Evolutionary conservation across 2,113 vertebrate genomes (phyloP).

Genomic region (Spilogale gracilis): DNA sequence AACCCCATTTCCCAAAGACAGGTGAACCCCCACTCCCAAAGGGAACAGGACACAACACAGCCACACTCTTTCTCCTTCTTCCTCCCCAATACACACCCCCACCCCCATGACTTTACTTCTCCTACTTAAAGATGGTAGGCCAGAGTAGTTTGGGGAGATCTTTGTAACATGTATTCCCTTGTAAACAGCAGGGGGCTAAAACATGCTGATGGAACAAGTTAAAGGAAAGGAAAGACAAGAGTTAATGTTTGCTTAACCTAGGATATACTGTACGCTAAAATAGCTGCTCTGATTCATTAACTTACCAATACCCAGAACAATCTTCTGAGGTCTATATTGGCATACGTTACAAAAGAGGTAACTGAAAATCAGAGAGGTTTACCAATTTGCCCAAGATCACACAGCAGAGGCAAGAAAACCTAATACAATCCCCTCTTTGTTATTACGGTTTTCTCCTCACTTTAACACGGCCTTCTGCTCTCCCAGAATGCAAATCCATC

Average conservation of each 20-base stretch:
- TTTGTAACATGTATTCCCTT: neutral
- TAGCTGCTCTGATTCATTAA: neutral
- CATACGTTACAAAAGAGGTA: neutral
- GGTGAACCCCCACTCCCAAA: neutral
- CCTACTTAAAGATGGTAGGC: neutral
- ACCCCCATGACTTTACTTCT: neutral
- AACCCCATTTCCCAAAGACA: neutral
- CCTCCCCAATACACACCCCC: too few relatives aligned
- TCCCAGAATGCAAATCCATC: neutral
- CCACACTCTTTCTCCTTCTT: neutral
- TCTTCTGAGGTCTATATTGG: neutral
- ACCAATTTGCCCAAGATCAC: neutral
- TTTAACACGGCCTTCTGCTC: neutral
- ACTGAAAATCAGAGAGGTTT: neutral
- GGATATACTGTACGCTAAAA: accelerated
- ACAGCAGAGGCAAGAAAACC: constrained; percentile 23
- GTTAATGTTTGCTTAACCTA: neutral
- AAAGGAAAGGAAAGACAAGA: neutral
- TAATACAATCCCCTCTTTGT: neutral
- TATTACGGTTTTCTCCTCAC: neutral
- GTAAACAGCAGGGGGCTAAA: neutral
- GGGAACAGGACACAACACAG: neutral
- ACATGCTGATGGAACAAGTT: neutral
- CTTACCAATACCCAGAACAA: neutral
- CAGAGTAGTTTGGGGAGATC: neutral